A percentile compares a stretch with the other conserved stretches of the same genome.
Conservation (phyloP, 2,888 invertebrate species). For the Oligia latruncula region DNA sequence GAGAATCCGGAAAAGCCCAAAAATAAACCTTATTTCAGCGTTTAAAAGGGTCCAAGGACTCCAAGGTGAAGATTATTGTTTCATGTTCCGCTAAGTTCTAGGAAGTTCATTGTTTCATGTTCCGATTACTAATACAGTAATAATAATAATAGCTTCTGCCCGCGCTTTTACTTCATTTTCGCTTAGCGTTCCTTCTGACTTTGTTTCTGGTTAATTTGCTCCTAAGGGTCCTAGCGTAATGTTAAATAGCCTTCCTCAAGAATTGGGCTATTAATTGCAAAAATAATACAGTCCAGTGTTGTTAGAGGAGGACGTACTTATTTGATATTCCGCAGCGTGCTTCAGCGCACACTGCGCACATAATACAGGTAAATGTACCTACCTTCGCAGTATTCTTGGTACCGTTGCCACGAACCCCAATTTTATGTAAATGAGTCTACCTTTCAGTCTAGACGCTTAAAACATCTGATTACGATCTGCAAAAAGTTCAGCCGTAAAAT, state of each 20-base stretch:
- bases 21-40: not conserved
- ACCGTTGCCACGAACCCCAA: slow-evolving; percentile 40
- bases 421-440: slow-evolving; percentile 46
- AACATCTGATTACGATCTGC: slow-evolving; percentile 50
- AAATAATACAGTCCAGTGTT: not conserved
- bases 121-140: slow-evolving; percentile 27
- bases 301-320: slow-evolving; percentile 11
- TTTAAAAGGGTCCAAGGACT: not conserved
- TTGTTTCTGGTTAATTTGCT: not conserved
- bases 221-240: not conserved
- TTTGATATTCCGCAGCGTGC: slow-evolving; percentile 25
- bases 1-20: not conserved
- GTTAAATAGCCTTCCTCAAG: too few species aligned
- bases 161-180: not conserved
- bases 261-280: too few species aligned
- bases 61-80: not conserved
- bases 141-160: too few species aligned
- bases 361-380: slow-evolving; percentile 1
- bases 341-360: not conserved
- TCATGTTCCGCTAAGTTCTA: slow-evolving; percentile 10
- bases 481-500: slow-evolving; percentile 34
- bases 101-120: slow-evolving; percentile 29
- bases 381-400: not conserved
- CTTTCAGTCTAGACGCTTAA: slow-evolving; percentile 55
- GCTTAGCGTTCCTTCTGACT: not conserved